Percentiles rank a stretch among this genome's conserved stretches.
phyloP scores from a whole-genome alignment of 1,140 invertebrate genomes.

The Solenopsis invicta region DNA sequence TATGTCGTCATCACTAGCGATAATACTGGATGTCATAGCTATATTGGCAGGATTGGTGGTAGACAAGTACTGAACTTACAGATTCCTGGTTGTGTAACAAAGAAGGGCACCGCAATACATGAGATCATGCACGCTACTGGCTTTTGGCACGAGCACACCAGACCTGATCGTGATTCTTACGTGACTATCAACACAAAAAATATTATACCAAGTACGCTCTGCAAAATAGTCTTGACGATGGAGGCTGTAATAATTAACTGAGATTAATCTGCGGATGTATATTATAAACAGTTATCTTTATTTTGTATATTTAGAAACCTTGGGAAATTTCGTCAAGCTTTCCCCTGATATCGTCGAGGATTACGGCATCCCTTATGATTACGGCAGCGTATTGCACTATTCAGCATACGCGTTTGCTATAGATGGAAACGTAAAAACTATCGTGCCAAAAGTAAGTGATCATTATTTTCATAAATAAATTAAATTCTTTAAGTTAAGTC shows the following conservation, averaged over 20 bases:
- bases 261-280: not conserved
- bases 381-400: slow-evolving; percentile 95
- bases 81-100: slow-evolving; percentile 91
- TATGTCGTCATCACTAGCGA: slow-evolving; percentile 90
- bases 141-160: slow-evolving; percentile 95
- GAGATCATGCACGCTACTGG: slow-evolving; percentile 95
- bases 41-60: slow-evolving; percentile 91
- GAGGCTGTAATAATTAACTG: not conserved
- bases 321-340: slow-evolving; percentile 91
- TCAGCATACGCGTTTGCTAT: slow-evolving; percentile 92
- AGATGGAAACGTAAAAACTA: slow-evolving; percentile 89
- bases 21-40: slow-evolving; percentile 93
- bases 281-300: slow-evolving; percentile 19
- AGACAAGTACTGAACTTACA: slow-evolving; percentile 90
- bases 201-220: slow-evolving; percentile 88
- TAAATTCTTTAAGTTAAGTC: not conserved
- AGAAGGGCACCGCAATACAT: slow-evolving; percentile 92
- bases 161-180: slow-evolving; percentile 92
- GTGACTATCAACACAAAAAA: slow-evolving; percentile 92
- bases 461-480: not conserved
- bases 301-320: slow-evolving; percentile 84
- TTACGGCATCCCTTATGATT: slow-evolving; percentile 92
- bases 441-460: slow-evolving; percentile 89
- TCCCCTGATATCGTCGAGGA: slow-evolving; percentile 78
- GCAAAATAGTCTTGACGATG: not conserved